A percentile compares a stretch with the other conserved stretches of the same genome.
Evolutionary conservation across 2,888 invertebrate species (phyloP).

Genomic region (Malthinus seriepunctatus): DNA sequence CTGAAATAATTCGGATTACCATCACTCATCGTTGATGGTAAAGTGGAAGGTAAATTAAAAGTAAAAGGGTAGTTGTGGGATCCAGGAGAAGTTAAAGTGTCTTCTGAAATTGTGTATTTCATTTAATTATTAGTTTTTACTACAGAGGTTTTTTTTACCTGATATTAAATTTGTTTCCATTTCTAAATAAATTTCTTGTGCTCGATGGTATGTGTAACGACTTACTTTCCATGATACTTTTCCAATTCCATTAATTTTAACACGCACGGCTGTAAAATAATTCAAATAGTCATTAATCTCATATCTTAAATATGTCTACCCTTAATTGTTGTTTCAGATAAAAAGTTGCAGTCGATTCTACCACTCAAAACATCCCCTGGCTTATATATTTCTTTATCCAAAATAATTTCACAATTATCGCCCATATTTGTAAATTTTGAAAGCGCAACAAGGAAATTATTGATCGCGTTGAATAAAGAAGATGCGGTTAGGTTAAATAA

Average conservation of each 20-base stretch:
- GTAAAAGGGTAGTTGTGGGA: slow-evolving; percentile 11
- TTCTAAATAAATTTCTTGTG: slow-evolving; percentile 21
- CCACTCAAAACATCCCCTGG: slow-evolving; percentile 17
- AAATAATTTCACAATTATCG: slow-evolving; percentile 18
- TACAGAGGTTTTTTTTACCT: background rate
- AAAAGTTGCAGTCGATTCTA: slow-evolving; percentile 13
- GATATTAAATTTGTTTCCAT: slow-evolving; percentile 11
- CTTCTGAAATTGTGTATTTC: slow-evolving; percentile 1
- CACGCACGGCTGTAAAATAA: slow-evolving; percentile 10
- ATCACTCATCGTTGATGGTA: slow-evolving; percentile 15
- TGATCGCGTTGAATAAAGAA: background rate
- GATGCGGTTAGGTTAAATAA: too few species aligned
- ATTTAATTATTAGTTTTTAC: background rate
- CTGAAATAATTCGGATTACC: slow-evolving; percentile 18
- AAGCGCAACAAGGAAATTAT: background rate
- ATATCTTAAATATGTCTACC: slow-evolving; percentile 8
- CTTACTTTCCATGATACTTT: slow-evolving; percentile 21
- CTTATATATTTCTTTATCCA: slow-evolving; percentile 15
- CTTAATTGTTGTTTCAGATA: slow-evolving; percentile 13
- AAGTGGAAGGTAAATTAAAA: slow-evolving; percentile 8
- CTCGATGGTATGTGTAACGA: slow-evolving; percentile 12
- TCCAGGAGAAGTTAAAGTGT: slow-evolving; percentile 9
- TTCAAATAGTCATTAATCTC: background rate
- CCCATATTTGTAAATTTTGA: slow-evolving; percentile 2
- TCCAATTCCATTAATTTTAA: slow-evolving; percentile 15